Conservation (phyloP, 1,140 invertebrate genomes). For the Eriocheir sinensis region DNA sequence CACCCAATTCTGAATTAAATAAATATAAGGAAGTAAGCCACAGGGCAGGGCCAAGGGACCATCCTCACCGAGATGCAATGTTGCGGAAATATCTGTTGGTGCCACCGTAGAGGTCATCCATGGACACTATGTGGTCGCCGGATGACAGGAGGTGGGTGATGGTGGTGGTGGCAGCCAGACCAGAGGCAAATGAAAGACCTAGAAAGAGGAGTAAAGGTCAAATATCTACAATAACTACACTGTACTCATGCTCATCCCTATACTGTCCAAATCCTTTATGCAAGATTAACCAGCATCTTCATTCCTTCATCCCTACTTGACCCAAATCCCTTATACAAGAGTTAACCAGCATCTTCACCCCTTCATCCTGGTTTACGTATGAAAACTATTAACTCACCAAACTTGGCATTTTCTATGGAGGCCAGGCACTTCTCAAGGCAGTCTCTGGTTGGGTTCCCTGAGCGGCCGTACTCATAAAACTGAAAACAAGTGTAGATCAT, state of each 20-base stretch:
- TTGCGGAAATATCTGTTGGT: slow-evolving; percentile 87
- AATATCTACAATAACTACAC: background rate
- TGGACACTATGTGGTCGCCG: slow-evolving; percentile 95
- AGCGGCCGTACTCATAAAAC: slow-evolving; percentile 96
- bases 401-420: slow-evolving; percentile 93
- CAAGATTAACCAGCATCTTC: too few species aligned
- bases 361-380: background rate
- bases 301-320: too few species aligned
- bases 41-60: too few species aligned
- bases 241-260: too few species aligned
- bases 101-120: slow-evolving; percentile 98
- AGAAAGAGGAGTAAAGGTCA: slow-evolving; percentile 43
- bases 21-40: too few species aligned
- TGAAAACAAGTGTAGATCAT: slow-evolving; percentile 81
- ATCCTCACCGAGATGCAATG: slow-evolving; percentile 84
- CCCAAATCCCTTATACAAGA: too few species aligned
- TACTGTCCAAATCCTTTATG: too few species aligned
- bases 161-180: slow-evolving; percentile 91
- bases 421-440: slow-evolving; percentile 95
- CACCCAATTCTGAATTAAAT: too few species aligned
- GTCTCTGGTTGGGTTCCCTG: slow-evolving; percentile 96
- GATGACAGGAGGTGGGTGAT: slow-evolving; percentile 88
- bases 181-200: slow-evolving; percentile 92
- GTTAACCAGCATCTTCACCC: too few species aligned
- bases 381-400: slow-evolving; percentile 84